Conservation (phyloP, 2,888 invertebrate genomes). For the Hypselothyrea guttata region DNA sequence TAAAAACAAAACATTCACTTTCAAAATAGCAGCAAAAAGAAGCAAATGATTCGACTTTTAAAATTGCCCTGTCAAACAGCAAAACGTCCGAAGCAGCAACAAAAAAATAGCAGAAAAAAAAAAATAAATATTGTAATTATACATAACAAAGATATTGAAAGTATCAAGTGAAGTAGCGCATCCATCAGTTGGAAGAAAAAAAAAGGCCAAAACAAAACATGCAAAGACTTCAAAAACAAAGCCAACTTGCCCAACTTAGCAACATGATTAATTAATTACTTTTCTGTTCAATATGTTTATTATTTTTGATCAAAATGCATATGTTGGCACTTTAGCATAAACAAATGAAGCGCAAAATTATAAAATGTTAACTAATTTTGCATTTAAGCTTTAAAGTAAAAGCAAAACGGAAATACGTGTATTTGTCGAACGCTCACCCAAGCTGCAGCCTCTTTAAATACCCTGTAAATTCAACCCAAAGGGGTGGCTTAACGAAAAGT, state of each 20-base stretch:
- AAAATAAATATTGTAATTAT: constrained; percentile 44
- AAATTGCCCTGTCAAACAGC: constrained; percentile 33
- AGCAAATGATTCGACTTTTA: constrained; percentile 19
- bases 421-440: constrained; percentile 8
- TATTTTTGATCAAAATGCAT: constrained; percentile 32
- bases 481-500: too few relatives aligned
- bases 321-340: constrained; percentile 20
- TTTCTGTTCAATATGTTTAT: constrained; percentile 26
- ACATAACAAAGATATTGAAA: constrained; percentile 61
- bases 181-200: constrained; percentile 18
- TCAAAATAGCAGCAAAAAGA: constrained; percentile 28
- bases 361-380: constrained; percentile 46
- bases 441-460: constrained; percentile 20
- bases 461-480: constrained; percentile 28
- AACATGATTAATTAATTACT: constrained; percentile 59
- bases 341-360: constrained; percentile 45
- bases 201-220: neutral
- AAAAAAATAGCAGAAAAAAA: constrained; percentile 17
- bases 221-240: too few relatives aligned
- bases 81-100: constrained; percentile 12
- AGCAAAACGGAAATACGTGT: constrained; percentile 55
- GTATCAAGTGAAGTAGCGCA: constrained; percentile 54
- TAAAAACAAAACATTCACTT: constrained; percentile 53
- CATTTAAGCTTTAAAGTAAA: constrained; percentile 45
- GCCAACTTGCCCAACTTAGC: constrained; percentile 38